A percentile compares a stretch with the other conserved stretches of the same genome.
These are phyloP conservation scores for Castor canadensis DNA, from an alignment of 2,113 vertebrate species.

Conservation along the genomic window DNA sequence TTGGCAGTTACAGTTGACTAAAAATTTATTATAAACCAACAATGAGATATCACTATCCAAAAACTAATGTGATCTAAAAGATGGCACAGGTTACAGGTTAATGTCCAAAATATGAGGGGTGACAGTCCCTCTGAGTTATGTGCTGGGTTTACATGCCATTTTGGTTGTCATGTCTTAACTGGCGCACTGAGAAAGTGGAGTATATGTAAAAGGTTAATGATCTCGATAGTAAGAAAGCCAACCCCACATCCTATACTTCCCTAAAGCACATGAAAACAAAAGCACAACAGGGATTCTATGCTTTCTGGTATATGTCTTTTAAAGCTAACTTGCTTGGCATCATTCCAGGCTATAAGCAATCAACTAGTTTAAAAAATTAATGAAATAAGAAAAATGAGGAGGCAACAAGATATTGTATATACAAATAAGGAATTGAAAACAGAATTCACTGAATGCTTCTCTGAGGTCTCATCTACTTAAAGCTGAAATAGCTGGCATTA, in stretches of 20 bases:
- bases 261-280: not conserved
- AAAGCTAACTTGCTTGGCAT: not conserved
- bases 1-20: not conserved
- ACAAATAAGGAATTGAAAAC: not conserved
- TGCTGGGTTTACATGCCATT: rapidly evolving
- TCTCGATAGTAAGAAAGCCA: not conserved
- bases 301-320: not conserved
- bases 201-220: too few species aligned
- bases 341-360: not conserved
- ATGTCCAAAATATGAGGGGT: not conserved
- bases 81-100: not conserved
- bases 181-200: not conserved
- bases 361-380: not conserved
- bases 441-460: not conserved
- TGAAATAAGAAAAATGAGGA: not conserved
- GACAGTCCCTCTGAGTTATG: not conserved
- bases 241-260: not conserved
- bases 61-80: not conserved
- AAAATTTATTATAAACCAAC: not conserved
- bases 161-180: not conserved
- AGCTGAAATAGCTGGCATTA: not conserved
- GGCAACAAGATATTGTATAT: not conserved
- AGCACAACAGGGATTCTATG: not conserved
- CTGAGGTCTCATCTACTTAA: not conserved
- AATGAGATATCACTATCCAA: not conserved